Conservation (phyloP, 2,888 invertebrate species). For the Polymixis flavicincta region DNA sequence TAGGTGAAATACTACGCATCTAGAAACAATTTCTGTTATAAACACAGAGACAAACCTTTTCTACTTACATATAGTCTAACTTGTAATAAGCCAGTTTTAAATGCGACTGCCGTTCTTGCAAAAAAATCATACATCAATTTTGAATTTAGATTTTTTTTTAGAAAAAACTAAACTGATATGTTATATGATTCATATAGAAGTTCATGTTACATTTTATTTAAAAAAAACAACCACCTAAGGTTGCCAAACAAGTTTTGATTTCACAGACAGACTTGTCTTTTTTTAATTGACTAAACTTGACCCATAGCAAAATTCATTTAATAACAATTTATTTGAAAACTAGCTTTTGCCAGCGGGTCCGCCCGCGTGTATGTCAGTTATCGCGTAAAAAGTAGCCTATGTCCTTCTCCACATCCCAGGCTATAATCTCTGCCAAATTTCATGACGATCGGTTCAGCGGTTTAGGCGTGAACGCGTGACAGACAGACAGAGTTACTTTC, state of each 20-base stretch:
- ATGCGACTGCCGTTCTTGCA: too few relatives aligned
- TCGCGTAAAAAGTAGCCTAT: too few relatives aligned
- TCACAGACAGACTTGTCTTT: background rate
- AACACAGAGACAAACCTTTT: background rate
- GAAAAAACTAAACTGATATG: background rate
- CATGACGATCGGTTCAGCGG: too few relatives aligned
- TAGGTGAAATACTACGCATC: background rate
- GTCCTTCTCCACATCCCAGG: too few relatives aligned
- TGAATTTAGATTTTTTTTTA: too few relatives aligned
- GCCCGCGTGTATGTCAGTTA: too few relatives aligned
- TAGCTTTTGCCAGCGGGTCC: too few relatives aligned
- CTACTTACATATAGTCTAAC: background rate
- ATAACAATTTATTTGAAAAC: background rate
- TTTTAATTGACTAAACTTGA: background rate
- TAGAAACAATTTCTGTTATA: background rate
- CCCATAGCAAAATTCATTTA: background rate
- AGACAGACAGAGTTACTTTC: too few relatives aligned
- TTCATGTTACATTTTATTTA: conserved; percentile 14
- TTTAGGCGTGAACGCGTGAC: too few relatives aligned
- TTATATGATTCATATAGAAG: background rate
- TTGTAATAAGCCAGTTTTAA: background rate
- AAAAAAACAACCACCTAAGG: conserved; percentile 8
- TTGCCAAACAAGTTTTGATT: conserved; percentile 23
- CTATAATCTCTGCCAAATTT: too few relatives aligned
- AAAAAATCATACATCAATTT: conserved; percentile 1